Evolutionary conservation across 2,888 invertebrate genomes (phyloP), one percentile per base, ranked within the genome.

Genomic region (Apamea anceps): DNA sequence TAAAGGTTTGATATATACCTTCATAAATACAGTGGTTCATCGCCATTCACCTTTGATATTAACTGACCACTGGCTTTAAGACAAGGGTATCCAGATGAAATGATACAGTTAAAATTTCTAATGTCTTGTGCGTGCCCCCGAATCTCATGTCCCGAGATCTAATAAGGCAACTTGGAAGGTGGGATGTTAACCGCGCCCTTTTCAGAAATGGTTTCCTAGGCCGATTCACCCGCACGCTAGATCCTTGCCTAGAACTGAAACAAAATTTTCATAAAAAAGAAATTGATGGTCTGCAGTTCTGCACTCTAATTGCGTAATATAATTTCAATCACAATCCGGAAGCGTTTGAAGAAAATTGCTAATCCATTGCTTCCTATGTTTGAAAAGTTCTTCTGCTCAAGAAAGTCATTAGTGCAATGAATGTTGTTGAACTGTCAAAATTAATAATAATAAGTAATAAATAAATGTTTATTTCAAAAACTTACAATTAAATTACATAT

Each of bases 21-120:
- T 57, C 32, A 10, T 48, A 65, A 77, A 28, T 79, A 51, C 51
- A 45, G 32, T 78, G 45, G 79, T 37, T 62, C 12, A 32, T 48
- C 15, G 32, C 32, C 54, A 48, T 78, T 79, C 32, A 32, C n/a
- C 54, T 57, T 66, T 79, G 60, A 70, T 79, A 62, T 79, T 67
- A 28, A 79, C 42, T 51, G 57, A 67, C 28, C 57, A 51, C 48
- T 62, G 28, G 60, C 37, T 42, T 42, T 51, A 37, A 57, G 42
- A 18, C 32, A 79, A 70, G 72, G 45, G 37, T 45, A 28, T 25
- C 62, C 45, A 72, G 18, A 72, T 80, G 37, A 42, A 81, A 81
- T 66, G 37, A 48, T 48, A 79, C 57, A 65, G 18, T 48, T 45
- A 45, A 72, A 72, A 37, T 37, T 21, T 21, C 57, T 4, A 57